Base-by-base conservation (phyloP, 2,797 vertebrate species). In the Falco concolor region DNA sequence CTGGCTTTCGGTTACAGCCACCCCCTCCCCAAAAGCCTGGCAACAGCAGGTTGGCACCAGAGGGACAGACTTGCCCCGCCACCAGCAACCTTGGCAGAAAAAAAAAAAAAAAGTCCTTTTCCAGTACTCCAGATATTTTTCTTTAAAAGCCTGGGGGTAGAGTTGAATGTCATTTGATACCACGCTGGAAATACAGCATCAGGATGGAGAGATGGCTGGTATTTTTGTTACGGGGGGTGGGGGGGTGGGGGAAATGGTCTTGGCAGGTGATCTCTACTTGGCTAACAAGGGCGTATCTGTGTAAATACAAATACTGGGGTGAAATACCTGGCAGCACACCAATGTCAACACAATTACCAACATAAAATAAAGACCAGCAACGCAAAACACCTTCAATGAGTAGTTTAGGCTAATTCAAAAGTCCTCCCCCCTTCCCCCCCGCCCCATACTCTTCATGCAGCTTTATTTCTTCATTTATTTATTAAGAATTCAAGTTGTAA, bases 291-390 rank as follows among this genome's bases (percentile, higher is more conserved):
- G 89, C 32, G 9, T 75, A 69, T 45, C 82, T 85, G 93, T 79
- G 89, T 59, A 40, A 89, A 94, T 69, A 73, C 30, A 88, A 69
- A 94, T 72, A 50, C 69, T 47, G 83, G 88, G 88, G 60, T 87
- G 83, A 75, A 82, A 96, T 52, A 88, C 74, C 94, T 94, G 86
- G 91, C 93, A 94, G 92, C 79, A 87, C 93, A 96, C 49, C 87
- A 63, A 93, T 3, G 57, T 88, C 95, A 95, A 89, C 94, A 90
- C 70, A 74, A 75, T 61, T 9, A 78, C 30, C 40, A 0, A 64
- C 76, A 45, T 30, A 53, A 93, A 95, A 89, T 22, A 61, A 56
- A 84, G 93, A 70, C 40, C 90, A 60, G 89, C 83, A n/a, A 94
- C 0, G 0, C 60, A n/a, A 87, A 91, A 94, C 72, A 86, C 90